phyloP scores from a whole-genome alignment of 2,113 vertebrate species.

The Spilogale gracilis region DNA sequence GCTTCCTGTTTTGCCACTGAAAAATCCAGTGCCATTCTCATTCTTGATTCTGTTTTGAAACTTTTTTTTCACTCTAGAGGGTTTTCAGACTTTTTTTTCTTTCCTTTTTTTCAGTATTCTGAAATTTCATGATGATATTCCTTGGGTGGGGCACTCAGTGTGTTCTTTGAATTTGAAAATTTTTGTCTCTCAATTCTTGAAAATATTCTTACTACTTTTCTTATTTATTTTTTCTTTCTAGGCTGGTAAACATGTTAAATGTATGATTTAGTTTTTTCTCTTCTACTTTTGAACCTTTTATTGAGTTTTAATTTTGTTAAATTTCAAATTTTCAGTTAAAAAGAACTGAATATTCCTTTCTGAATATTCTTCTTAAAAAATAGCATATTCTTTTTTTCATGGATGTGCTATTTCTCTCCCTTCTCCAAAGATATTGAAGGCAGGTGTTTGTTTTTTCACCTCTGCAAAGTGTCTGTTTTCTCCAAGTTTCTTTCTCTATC shows the following conservation, averaged over 20 bases:
- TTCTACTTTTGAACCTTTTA: neutral
- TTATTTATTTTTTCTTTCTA: conserved; percentile 17
- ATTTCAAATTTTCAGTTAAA: conserved; percentile 36
- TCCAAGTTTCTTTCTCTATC: neutral
- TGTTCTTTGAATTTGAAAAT: conserved; percentile 26
- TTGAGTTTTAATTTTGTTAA: neutral
- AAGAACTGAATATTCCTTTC: neutral
- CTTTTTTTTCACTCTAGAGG: neutral
- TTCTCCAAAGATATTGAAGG: conserved; percentile 25
- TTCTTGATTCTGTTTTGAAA: conserved; percentile 58
- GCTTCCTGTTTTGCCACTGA: neutral
- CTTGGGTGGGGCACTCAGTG: neutral
- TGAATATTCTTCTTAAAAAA: conserved; percentile 39
- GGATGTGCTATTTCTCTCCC: neutral
- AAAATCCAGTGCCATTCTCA: neutral
- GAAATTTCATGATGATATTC: neutral
- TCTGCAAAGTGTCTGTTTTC: neutral
- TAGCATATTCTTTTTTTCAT: neutral
- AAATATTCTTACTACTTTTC: neutral
- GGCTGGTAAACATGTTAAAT: neutral
- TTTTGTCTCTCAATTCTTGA: neutral
- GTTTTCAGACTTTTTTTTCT: neutral
- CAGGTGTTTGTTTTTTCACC: neutral
- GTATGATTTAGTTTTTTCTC: conserved; percentile 7
- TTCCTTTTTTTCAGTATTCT: neutral